Evolutionary conservation across 2,113 vertebrate genomes (phyloP).

Genomic region (Cololabis saira): DNA sequence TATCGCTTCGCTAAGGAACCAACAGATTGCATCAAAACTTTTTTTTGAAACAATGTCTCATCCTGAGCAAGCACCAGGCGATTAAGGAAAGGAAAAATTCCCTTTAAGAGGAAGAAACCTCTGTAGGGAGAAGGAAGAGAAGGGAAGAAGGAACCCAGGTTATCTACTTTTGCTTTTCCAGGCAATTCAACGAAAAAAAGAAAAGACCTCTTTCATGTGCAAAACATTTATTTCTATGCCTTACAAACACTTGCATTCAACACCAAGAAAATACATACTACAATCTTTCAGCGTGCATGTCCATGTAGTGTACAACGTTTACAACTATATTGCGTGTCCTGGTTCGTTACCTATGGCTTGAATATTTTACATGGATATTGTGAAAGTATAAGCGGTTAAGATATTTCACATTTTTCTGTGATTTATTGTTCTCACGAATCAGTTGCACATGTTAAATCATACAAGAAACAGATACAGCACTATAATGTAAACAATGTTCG

Average conservation of each 20-base stretch:
- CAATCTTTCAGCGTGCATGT: constrained; percentile 68
- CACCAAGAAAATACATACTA: constrained; percentile 73
- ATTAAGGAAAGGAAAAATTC: no score
- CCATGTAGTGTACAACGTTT: constrained; percentile 48
- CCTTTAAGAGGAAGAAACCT: no score
- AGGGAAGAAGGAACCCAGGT: no score
- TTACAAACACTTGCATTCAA: constrained; percentile 80
- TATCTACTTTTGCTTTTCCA: background rate
- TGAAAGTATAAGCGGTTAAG: constrained; percentile 51
- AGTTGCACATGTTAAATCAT: constrained; percentile 24
- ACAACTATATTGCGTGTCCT: constrained; percentile 29
- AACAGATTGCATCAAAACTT: no score
- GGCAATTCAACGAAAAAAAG: background rate
- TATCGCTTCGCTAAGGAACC: no score
- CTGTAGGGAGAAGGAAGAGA: no score
- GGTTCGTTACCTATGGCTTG: constrained; percentile 61
- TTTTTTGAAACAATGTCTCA: no score
- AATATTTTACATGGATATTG: constrained; percentile 57
- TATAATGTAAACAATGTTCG: constrained; percentile 58
- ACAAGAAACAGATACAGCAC: constrained; percentile 55
- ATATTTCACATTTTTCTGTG: constrained; percentile 40
- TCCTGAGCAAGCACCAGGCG: no score
- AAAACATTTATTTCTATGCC: constrained; percentile 81
- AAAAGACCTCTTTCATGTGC: constrained; percentile 37
- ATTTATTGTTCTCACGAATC: constrained; percentile 34